Evolutionary conservation across 2,113 vertebrate species (phyloP).

Genomic region (Promerops cafer): DNA sequence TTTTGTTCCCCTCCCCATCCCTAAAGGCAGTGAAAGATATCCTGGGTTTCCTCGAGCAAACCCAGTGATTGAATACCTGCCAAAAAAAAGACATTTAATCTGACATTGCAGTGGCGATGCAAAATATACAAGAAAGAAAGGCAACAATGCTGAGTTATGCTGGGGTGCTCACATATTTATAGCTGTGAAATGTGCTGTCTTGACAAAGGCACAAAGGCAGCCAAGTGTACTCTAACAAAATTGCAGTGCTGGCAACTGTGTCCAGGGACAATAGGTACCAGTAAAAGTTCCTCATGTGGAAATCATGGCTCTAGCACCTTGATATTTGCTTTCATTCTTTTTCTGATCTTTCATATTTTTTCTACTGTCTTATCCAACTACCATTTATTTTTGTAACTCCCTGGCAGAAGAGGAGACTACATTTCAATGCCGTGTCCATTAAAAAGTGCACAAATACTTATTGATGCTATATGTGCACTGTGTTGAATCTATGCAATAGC

Average conservation of each 20-base stretch:
- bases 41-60: not conserved
- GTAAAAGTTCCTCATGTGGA: not conserved
- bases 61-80: not conserved
- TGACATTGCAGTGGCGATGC: not conserved
- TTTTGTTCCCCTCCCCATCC: not conserved
- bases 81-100: not conserved
- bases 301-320: not conserved
- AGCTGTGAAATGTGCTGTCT: conserved; percentile 13
- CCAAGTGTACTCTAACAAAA: not conserved
- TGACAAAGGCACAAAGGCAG: not conserved
- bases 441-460: not conserved
- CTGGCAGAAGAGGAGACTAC: not conserved
- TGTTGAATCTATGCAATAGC: not conserved
- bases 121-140: not conserved
- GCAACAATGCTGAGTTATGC: not conserved
- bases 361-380: not conserved
- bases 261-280: not conserved
- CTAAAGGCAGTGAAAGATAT: not conserved
- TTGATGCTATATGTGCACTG: not conserved
- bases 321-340: not conserved
- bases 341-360: not conserved
- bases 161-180: not conserved
- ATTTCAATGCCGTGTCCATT: not conserved
- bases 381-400: not conserved
- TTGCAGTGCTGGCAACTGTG: not conserved